Percentiles rank a stretch among this genome's conserved stretches.
phyloP scores from a whole-genome alignment of 1,140 invertebrate genomes.

The Diabrotica virgifera region DNA sequence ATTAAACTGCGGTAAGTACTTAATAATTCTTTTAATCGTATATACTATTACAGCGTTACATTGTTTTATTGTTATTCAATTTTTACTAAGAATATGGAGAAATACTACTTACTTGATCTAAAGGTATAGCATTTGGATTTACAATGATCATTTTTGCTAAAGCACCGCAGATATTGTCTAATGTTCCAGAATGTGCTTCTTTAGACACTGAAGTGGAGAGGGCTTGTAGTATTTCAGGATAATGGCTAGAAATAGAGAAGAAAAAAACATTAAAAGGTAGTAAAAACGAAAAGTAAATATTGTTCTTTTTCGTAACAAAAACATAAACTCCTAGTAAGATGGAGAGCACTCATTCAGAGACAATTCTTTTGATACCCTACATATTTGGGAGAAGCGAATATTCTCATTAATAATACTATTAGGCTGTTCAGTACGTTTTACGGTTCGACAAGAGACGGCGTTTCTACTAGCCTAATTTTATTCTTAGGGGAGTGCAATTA shows the following conservation, averaged over 20 bases:
- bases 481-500: too few species aligned
- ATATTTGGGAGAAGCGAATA: too few species aligned
- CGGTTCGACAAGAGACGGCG: too few species aligned
- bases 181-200: slow-evolving; percentile 59
- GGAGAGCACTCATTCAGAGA: too few species aligned
- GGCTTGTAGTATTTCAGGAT: slow-evolving; percentile 61
- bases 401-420: too few species aligned
- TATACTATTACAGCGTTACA: too few species aligned
- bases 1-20: too few species aligned
- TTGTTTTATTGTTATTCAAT: not conserved
- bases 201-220: slow-evolving; percentile 62
- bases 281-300: not conserved
- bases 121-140: slow-evolving; percentile 60
- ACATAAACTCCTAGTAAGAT: not conserved
- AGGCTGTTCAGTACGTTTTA: too few species aligned
- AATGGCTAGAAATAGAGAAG: slow-evolving; percentile 51
- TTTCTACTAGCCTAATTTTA: too few species aligned
- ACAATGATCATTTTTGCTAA: slow-evolving; percentile 69
- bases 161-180: slow-evolving; percentile 78
- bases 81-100: slow-evolving; percentile 3
- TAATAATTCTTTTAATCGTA: too few species aligned
- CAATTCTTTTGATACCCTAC: too few species aligned
- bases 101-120: slow-evolving; percentile 56
- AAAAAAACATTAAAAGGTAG: not conserved
- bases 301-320: not conserved